Evolutionary conservation across 2,113 vertebrate species (phyloP), one percentile per base, ranked within the genome.

Genomic region (Grantiella picta): DNA sequence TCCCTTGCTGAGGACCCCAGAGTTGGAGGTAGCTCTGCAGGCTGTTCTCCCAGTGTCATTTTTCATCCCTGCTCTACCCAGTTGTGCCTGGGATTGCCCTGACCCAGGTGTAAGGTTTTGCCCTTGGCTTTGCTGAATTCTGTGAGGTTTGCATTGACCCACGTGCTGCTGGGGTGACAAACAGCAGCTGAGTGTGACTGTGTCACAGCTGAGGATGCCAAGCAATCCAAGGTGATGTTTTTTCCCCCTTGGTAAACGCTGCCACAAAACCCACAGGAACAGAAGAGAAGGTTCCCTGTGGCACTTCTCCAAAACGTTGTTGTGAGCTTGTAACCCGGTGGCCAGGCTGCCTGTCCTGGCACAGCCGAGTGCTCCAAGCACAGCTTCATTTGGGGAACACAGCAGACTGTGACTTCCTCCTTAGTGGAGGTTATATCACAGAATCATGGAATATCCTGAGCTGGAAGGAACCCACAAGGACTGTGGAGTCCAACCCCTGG

Each of bases 311-410:
- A 53, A 20, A 82, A 27, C 4, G 4, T 5, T 45, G 29, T 18
- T 84, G 75, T 56, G 76, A 57, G 52, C 17, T 40, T 24, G 28
- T 50, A 29, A n/a, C 11, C 22, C 1, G 0, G 7, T 53, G 28
- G 36, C 52, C 11, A 27, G 42, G 56, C 59, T 50, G 42, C 29
- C 69, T 38, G 35, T 50, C 27, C 59, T 68, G 44, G 35, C 33
- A 28, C 3, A 38, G 66, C 76, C 1, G 3, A 79, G 57, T 33
- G 44, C 27, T 56, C 59, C 5, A 19, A 47, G 66, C 0, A 0
- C 49, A 60, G 29, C 71, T 60, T 11, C 15, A 16, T 28, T 21
- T 52, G 65, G 45, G 75, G 17, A 84, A 14, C 36, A 16, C 68
- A 53, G 12, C 40, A 56, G 19, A 47, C 19, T 0, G 1, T 5